Base-by-base conservation (phyloP, 2,113 vertebrate genomes). In the Cricetomys ansorgei region DNA sequence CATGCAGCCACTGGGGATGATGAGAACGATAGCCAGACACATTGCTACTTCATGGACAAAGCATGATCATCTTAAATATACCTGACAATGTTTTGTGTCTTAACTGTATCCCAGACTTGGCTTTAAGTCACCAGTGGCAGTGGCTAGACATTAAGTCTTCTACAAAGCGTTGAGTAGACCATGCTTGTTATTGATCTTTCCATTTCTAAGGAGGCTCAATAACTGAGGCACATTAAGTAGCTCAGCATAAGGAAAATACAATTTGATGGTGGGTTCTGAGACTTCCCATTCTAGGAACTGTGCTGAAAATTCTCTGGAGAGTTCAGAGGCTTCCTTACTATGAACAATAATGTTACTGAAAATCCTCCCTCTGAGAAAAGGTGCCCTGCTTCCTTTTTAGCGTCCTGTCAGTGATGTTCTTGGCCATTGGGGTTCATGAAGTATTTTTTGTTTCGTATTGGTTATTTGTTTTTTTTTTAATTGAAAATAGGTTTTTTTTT, bases 361-460 rank as follows among this genome's bases (percentile, higher is more conserved):
- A 83, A 89, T 37, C 89, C 64, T 64, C 37, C 37, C 53, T 96
- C 34, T 89, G 89, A 64, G 40, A 80, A 85, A 77, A 89, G 77
- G 9, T 57, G 16, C 5, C 8, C 10, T 48, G 13, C 1, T 93
- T 96, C n/a, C 21, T 55, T 88, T 80, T 43, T 43, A 53, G 19
- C 64, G 19, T 65, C 65, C 11, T 0, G 29, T 15, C 50, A 48
- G 6, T 27, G 90, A 96, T 25, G 5, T n/a, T 93, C n/a, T 76
- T 91, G 37, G 79, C 4, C 21, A 86, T 59, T 94, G 72, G 34
- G 34, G 12, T 48, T 92, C 7, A 0, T 72, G 31, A 83, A 92
- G 86, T 4, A 11, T 48, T 79, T 13, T n/a, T 70, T 70, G 29
- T n/a, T 29, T 65, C 29, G 62, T 65, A 53, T 77, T 50, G 11